Evolutionary conservation across 2,797 vertebrate genomes (phyloP), one percentile per base, ranked within the genome.

Genomic region (Peromyscus aztecus): DNA sequence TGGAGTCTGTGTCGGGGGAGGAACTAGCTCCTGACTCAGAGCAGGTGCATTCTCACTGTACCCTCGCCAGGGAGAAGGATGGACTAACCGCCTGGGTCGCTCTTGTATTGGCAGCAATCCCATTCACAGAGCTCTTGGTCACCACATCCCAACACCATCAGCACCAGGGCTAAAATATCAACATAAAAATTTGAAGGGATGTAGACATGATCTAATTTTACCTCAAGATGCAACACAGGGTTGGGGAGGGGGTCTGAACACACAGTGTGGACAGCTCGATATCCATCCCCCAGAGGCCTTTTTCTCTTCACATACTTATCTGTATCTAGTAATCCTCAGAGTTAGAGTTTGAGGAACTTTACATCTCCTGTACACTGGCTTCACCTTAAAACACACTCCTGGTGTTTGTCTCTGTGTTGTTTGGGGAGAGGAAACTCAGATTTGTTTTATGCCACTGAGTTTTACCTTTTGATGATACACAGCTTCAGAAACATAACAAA

Each of bases 401-500:
- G 40, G 11, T 49, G 8, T 24, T 67, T 55, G 55, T 17, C 16
- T 7, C 65, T 82, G 31, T 8, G 34, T 86, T 76, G 5, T 80
- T 84, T 57, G 37, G 12, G 59, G 13, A 24, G 8, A 67, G 17
- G 76, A 24, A n/a, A 37, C 29, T 67, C 21, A 9, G 9, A 52
- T 90, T 91, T 87, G 16, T 83, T 90, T 94, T 94, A 76, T 57
- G 13, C 3, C 59, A 49, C 34, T 37, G 23, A 92, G 24, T 27
- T 27, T 96, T 78, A 89, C 55, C 59, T 43, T 85, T 77, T 89
- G 43, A 76, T 92, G 34, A 17, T 75, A 49, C 46, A 87, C 59
- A 40, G 34, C 27, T 92, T 92, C 31, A 69, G 34, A 92, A 77
- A 80, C 13, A 34, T 27, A 29, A 37, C 14, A 82, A 80, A 19